phyloP scores from a whole-genome alignment of 1,140 invertebrate species.

The Drosophila nikananu region DNA sequence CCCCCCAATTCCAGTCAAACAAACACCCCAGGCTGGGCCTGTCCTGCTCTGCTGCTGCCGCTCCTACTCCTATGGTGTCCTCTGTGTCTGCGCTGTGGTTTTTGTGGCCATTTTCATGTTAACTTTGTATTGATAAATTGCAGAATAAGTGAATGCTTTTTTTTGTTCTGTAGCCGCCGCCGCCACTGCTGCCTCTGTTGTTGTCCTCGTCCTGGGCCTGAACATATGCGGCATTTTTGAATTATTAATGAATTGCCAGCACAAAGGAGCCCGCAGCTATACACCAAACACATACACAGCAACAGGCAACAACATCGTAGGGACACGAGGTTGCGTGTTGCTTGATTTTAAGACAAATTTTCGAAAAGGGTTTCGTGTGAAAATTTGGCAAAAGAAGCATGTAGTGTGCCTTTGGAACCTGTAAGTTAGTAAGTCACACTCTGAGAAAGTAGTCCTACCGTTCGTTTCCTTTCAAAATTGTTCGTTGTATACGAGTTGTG shows the following conservation, averaged over 20 bases:
- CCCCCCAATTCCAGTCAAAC: conserved; percentile 26
- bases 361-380: conserved; percentile 64
- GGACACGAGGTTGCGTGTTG: conserved; percentile 58
- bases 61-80: conserved; percentile 33
- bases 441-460: background rate
- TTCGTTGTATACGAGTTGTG: conserved; percentile 20
- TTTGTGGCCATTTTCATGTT: conserved; percentile 67
- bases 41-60: conserved; percentile 6
- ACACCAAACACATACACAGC: conserved; percentile 25
- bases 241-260: conserved; percentile 77
- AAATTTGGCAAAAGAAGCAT: conserved; percentile 28
- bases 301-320: conserved; percentile 23
- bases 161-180: conserved; percentile 14
- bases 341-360: conserved; percentile 24
- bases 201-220: conserved; percentile 38
- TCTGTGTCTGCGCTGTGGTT: conserved; percentile 52
- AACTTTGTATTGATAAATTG: conserved; percentile 74
- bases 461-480: conserved; percentile 26
- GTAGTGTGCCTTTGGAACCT: background rate
- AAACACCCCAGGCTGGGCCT: conserved; percentile 36
- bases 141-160: conserved; percentile 77
- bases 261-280: conserved; percentile 71
- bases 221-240: conserved; percentile 74
- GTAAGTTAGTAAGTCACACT: conserved; percentile 1
- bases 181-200: conserved; percentile 1